Percentiles rank a stretch among this genome's conserved stretches.
Evolutionary conservation across 2,888 invertebrate species (phyloP).

Genomic region (Agriopis leucophaearia): DNA sequence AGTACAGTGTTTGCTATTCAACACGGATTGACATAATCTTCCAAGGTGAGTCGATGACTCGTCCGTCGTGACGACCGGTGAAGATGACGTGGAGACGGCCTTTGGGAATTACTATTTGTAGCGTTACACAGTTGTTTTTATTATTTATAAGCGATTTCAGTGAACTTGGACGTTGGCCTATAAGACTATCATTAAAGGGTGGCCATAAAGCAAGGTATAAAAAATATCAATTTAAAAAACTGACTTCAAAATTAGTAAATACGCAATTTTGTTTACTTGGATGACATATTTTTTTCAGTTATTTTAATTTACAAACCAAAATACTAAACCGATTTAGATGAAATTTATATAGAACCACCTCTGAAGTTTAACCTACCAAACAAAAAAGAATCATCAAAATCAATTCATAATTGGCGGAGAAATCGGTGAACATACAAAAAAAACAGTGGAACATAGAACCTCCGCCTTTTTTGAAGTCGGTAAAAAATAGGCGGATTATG

Average conservation of each 20-base stretch:
- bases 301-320: too few relatives aligned
- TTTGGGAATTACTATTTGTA: slow-evolving; percentile 61
- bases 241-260: too few relatives aligned
- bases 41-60: slow-evolving; percentile 34
- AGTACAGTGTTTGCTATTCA: background rate
- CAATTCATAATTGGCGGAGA: background rate
- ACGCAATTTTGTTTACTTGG: too few relatives aligned
- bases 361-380: too few relatives aligned
- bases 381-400: too few relatives aligned
- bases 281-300: too few relatives aligned
- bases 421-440: too few relatives aligned
- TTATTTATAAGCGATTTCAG: slow-evolving; percentile 55
- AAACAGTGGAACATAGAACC: too few relatives aligned
- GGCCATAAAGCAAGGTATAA: slow-evolving; percentile 21
- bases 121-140: slow-evolving; percentile 38
- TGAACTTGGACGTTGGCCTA: slow-evolving; percentile 51
- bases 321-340: too few relatives aligned
- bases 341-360: too few relatives aligned
- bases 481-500: too few relatives aligned
- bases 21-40: slow-evolving; percentile 31
- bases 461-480: too few relatives aligned
- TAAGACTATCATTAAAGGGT: slow-evolving; percentile 44
- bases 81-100: slow-evolving; percentile 44
- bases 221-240: background rate
- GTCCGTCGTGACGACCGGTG: slow-evolving; percentile 34